Evolutionary conservation across 2,797 vertebrate genomes (phyloP).

Genomic region (Alcedo atthis): DNA sequence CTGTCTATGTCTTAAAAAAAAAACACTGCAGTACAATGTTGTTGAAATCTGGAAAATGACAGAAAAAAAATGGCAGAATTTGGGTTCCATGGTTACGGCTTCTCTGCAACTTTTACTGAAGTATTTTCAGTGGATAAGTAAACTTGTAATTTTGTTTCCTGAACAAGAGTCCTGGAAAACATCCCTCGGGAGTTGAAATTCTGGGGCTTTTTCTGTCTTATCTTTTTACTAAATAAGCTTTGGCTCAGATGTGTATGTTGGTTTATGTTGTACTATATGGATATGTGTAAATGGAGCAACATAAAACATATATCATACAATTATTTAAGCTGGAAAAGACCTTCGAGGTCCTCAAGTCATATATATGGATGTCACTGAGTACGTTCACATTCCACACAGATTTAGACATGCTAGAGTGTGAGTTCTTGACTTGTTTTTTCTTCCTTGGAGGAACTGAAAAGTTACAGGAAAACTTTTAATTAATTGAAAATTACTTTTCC

Average conservation of each 20-base stretch:
- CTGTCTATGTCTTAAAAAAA: not conserved
- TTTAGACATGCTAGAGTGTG: not conserved
- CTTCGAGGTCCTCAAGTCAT: too few species aligned
- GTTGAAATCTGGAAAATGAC: not conserved
- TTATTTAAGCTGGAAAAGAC: too few species aligned
- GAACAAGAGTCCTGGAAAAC: not conserved
- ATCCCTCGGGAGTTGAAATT: not conserved
- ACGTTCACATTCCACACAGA: not conserved
- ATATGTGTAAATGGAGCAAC: too few species aligned
- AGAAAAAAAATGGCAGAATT: not conserved
- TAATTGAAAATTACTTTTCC: not conserved
- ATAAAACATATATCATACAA: not conserved
- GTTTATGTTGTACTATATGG: not conserved
- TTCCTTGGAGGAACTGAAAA: not conserved
- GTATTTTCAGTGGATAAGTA: not conserved
- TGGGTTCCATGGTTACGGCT: not conserved
- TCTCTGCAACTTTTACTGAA: not conserved
- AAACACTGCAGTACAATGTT: rapidly evolving
- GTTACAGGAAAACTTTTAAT: not conserved
- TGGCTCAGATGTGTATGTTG: not conserved
- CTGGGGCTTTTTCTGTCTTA: not conserved
- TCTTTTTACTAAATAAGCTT: not conserved
- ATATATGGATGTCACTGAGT: not conserved
- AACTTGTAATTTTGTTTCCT: not conserved
- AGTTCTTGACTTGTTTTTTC: not conserved